Evolutionary conservation across 2,113 vertebrate species (phyloP), one percentile per base, ranked within the genome.

Genomic region (Prietella phreatophila): DNA sequence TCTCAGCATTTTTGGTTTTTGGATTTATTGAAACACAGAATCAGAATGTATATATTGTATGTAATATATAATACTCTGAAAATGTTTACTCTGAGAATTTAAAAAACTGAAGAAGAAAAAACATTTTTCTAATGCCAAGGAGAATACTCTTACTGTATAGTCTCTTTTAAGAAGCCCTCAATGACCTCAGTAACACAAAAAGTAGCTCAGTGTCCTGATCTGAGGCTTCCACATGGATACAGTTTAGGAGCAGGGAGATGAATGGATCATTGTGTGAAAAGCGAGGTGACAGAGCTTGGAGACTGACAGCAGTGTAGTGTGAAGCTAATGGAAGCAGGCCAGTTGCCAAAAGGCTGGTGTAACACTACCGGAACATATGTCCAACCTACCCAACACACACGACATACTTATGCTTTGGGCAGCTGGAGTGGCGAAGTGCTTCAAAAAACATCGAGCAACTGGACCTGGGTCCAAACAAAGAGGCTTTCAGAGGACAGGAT

Each of bases 251-350:
- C 19, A 39, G 10, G 33, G 27, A 4, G 25, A 73, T 84, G 60
- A 89, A 82, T 86, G 69, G 42, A 81, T 58, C 86, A 75, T 87
- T 87, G 73, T 87, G 65, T 87, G 58, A 65, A 76, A 78, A 75
- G 83, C 27, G 30, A 82, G 82, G 58, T 89, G 30, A 82, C 55
- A 65, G 82, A 88, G 53, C 82, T 60, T 78, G 58, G 50, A 88
- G 82, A 67, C 82, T 79, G 85, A 87, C 85, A 87, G 69, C 87
- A 88, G 87, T 78, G 86, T 84, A 78, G 81, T 84, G 87, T 84
- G 75, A 71, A 84, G 87, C 87, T 88, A 88, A 84, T 88, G 71
- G 82, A 88, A 79, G 58, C 87, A 84, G 87, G 82, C 87, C 82
- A 42, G 58, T 63, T 81, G 89, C 84, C 86, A 87, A 80, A 84